Percentiles rank a stretch among this genome's conserved stretches.
phyloP scores from a whole-genome alignment of 2,797 vertebrate species.

The Etheostoma nigrum region DNA sequence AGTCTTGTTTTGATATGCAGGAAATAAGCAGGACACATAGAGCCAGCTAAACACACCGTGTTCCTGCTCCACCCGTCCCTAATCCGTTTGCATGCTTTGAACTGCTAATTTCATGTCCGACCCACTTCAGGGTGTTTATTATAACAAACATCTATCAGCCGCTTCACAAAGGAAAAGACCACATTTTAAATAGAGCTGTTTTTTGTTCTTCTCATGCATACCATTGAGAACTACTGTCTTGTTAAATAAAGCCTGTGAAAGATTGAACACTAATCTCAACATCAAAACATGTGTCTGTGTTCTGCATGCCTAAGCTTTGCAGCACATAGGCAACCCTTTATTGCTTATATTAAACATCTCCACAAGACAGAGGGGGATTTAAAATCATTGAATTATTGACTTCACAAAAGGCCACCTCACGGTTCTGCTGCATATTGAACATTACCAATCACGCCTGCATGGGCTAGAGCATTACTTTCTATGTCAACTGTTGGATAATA shows the following conservation, averaged over 20 bases:
- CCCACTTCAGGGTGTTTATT: conserved; percentile 25
- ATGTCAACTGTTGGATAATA: background rate
- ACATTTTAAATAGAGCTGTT: conserved; percentile 11
- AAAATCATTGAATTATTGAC: conserved; percentile 44
- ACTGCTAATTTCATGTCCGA: conserved; percentile 30
- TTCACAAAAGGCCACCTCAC: conserved; percentile 21
- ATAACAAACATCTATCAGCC: conserved; percentile 39
- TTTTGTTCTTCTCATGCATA: conserved; percentile 7
- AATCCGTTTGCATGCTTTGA: conserved; percentile 40
- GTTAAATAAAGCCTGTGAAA: background rate
- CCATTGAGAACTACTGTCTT: conserved; percentile 6
- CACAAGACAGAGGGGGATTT: conserved; percentile 29
- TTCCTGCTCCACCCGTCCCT: conserved; percentile 17
- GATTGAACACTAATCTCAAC: conserved; percentile 7
- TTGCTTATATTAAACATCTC: conserved; percentile 24
- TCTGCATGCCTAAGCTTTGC: background rate
- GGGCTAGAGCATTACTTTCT: conserved; percentile 34
- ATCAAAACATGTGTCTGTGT: conserved; percentile 6
- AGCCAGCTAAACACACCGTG: conserved; percentile 9
- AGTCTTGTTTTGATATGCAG: conserved; percentile 26
- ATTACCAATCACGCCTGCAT: conserved; percentile 23
- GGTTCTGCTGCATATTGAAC: conserved; percentile 30
- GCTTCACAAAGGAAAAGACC: conserved; percentile 19
- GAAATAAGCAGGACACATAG: conserved; percentile 16
- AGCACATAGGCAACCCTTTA: conserved; percentile 7